These are phyloP conservation scores for Solenodon paradoxus DNA, from an alignment of 2,113 vertebrate species.

Conservation along the genomic window DNA sequence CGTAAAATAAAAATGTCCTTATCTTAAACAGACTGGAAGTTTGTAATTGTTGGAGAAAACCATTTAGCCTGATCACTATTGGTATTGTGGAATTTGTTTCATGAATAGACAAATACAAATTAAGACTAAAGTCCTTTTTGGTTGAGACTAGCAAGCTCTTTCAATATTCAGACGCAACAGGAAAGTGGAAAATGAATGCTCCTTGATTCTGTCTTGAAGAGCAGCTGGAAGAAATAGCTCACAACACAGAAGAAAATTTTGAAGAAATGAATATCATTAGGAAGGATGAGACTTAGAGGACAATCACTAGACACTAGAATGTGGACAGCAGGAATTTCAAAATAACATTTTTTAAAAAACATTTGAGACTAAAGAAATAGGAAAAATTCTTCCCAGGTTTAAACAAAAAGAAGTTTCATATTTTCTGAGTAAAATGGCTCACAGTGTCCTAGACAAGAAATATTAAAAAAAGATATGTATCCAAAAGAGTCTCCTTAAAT, in stretches of 20 bases:
- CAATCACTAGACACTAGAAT: neutral
- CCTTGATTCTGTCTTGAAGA: neutral
- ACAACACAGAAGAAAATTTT: neutral
- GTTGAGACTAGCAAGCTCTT: neutral
- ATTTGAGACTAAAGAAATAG: neutral
- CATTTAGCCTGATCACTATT: neutral
- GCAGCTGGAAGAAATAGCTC: neutral
- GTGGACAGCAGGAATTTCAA: neutral
- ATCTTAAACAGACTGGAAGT: neutral
- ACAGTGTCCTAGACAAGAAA: neutral
- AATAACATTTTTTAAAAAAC: neutral
- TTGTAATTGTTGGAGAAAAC: neutral
- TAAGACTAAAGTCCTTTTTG: neutral
- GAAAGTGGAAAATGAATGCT: neutral
- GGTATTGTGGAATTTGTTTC: neutral
- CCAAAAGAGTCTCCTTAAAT: neutral
- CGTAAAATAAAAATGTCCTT: neutral
- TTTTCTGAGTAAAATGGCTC: neutral
- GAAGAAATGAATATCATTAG: neutral
- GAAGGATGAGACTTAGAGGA: neutral
- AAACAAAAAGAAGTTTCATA: neutral
- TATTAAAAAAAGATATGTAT: neutral
- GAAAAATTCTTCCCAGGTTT: neutral
- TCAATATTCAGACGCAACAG: neutral
- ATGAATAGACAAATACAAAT: neutral